Evolutionary conservation across 2,888 invertebrate species (phyloP).

Genomic region (Phasia obesa): DNA sequence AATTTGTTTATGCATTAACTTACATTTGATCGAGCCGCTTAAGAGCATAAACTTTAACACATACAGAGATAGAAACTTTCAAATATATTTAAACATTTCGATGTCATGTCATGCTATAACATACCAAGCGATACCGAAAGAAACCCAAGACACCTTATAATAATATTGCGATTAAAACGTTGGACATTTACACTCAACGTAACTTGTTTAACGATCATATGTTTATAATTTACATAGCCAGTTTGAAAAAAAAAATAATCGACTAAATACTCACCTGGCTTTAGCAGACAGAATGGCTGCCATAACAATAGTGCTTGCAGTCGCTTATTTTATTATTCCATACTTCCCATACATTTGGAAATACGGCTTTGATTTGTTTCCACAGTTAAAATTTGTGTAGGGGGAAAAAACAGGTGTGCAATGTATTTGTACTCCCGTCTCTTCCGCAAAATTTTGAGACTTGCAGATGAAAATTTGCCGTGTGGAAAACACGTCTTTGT

Average conservation of each 20-base stretch:
- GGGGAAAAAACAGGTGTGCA: too few species aligned
- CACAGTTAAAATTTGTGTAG: too few species aligned
- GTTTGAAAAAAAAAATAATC: neutral
- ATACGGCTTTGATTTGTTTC: too few species aligned
- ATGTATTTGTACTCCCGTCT: too few species aligned
- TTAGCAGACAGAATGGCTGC: neutral
- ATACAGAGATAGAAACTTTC: neutral
- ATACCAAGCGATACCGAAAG: neutral
- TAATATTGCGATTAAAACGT: constrained; percentile 61
- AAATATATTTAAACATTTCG: constrained; percentile 9
- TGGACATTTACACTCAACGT: constrained; percentile 34
- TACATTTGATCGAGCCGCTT: constrained; percentile 72
- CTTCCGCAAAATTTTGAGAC: too few species aligned
- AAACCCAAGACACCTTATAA: constrained; percentile 46
- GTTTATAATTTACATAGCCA: constrained; percentile 32
- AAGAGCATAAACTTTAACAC: constrained; percentile 1
- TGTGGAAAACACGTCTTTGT: too few species aligned
- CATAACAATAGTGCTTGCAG: neutral
- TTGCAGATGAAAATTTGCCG: too few species aligned
- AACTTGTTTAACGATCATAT: neutral
- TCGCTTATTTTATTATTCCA: too few species aligned
- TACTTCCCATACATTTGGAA: too few species aligned
- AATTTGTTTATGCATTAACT: constrained; percentile 79
- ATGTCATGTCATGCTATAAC: constrained; percentile 16
- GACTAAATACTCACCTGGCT: neutral